Conservation (phyloP, 2,888 invertebrate species). For the Leucophora obtusa region DNA sequence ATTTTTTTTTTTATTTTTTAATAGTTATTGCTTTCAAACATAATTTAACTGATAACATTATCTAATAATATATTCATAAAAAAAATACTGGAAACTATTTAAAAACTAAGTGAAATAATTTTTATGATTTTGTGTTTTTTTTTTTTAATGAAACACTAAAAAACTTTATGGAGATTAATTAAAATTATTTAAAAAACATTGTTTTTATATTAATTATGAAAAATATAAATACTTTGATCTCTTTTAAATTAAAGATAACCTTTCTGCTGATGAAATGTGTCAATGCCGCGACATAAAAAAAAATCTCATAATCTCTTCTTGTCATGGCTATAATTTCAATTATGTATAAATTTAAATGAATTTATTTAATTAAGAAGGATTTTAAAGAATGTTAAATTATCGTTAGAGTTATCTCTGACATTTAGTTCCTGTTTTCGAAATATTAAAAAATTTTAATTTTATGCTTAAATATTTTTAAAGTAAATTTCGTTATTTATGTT, state of each 20-base stretch:
- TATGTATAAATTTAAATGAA: neutral
- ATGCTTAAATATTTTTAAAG: neutral
- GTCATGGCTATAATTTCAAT: neutral
- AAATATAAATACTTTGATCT: neutral
- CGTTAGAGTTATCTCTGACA: neutral
- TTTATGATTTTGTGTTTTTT: neutral
- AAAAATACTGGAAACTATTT: neutral
- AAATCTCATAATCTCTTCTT: neutral
- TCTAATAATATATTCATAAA: neutral
- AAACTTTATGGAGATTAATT: neutral
- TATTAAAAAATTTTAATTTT: constrained; percentile 17
- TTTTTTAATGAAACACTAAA: neutral
- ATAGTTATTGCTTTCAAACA: neutral
- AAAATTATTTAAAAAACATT: neutral
- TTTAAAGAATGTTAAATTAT: neutral
- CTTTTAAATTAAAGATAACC: constrained; percentile 28
- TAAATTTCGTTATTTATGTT: no score
- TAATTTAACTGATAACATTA: constrained; percentile 6
- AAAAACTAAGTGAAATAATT: neutral
- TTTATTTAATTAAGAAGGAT: neutral
- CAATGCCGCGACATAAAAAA: constrained; percentile 37
- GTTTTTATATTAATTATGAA: neutral
- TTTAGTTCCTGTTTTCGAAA: neutral
- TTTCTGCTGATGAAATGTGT: constrained; percentile 47
- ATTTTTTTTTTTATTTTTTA: neutral